Base-by-base conservation (phyloP, 2,888 invertebrate genomes). In the Chrysodeixis includens region DNA sequence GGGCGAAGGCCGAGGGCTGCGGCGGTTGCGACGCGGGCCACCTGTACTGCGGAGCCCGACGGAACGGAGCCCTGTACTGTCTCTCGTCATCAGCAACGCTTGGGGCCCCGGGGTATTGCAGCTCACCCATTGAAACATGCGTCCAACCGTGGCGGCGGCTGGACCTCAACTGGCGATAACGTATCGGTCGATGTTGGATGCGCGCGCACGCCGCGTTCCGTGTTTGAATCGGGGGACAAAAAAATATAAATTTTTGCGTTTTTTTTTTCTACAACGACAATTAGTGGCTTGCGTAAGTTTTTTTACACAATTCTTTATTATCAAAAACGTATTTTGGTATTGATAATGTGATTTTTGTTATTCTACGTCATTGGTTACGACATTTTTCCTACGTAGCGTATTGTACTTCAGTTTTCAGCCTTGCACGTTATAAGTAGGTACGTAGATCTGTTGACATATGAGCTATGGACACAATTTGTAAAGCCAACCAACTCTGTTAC, bases 1-100 rank as follows among this genome's bases (percentile, higher is more conserved):
- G 96, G 81, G 88, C 96, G 93, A 91, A 96, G 87, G 92, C 96
- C 88, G 91, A 96, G 32, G 86, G 96, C 95, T 89, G 96, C 63
- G 93, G 93, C 1, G 91, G 90, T 81, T 93, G 93, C 57, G 94
- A 94, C 66, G 92, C 88, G 44, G 93, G 94, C 94, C 94, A 94
- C 84, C 94, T 85, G 86, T 94, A 94, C 83, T 94, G 94, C n/a
- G 93, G 93, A 49, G 94, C 90, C 65, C 94, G 86, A 6, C 94
- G 85, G 86, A 94, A 94, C n/a, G 94, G 94, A 35, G 93, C 93
- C 71, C 94, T 82, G 69, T 93, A 94, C 63, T 94, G 94, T 70
- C 94, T 76, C 20, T 94, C 94, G 86, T 94, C 94, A 71, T 94
- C 94, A 58, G 83, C 85, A 83, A 93, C 92, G 88, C 91, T 90